phyloP scores from a whole-genome alignment of 2,888 invertebrate genomes.

The Charanyca ferruginea region DNA sequence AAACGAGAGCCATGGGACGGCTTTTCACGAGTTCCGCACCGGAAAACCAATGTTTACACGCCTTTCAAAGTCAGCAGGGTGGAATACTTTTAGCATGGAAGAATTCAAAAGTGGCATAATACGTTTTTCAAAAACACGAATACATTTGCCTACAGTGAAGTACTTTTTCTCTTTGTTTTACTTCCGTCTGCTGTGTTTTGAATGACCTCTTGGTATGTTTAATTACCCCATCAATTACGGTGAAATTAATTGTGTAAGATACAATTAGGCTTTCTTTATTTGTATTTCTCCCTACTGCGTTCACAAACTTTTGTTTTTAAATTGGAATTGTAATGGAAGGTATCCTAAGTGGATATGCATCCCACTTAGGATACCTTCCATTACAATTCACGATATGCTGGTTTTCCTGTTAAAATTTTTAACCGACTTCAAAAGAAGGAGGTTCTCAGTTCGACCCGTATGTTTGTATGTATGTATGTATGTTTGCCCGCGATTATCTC shows the following conservation, averaged over 20 bases:
- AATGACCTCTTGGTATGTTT: not conserved
- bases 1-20: constrained; percentile 42
- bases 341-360: not conserved
- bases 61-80: constrained; percentile 38
- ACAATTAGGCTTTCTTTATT: not conserved
- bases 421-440: too few species aligned
- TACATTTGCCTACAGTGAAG: not conserved
- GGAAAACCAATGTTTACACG: constrained; percentile 45
- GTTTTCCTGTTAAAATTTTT: not conserved
- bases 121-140: constrained; percentile 10
- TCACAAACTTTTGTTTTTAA: not conserved
- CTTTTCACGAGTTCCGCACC: constrained; percentile 28
- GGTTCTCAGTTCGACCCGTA: too few species aligned
- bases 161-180: not conserved
- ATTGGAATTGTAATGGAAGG: not conserved
- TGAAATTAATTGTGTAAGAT: not conserved
- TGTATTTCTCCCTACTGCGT: not conserved
- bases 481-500: too few species aligned
- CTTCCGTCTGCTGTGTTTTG: not conserved
- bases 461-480: too few species aligned
- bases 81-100: constrained; percentile 14
- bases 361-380: too few species aligned
- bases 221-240: not conserved
- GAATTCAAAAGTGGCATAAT: constrained; percentile 1
- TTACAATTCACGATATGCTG: too few species aligned